Evolutionary conservation across 2,888 invertebrate species (phyloP).

Genomic region (Reticulitermes lucifugus): DNA sequence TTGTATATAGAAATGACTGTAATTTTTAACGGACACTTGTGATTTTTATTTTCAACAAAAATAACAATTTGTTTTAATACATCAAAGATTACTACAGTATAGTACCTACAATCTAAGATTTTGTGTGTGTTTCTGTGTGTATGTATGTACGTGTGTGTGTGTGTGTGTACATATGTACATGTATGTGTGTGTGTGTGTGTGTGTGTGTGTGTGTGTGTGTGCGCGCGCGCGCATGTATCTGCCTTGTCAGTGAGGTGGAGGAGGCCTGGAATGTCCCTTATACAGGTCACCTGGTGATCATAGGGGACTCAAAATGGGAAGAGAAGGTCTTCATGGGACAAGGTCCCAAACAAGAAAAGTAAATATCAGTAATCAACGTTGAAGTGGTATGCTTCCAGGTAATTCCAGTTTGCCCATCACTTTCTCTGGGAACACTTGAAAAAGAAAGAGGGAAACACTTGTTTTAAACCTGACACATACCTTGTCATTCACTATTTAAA

Average conservation of each 20-base stretch:
- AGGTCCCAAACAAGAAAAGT: conserved; percentile 33
- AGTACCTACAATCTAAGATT: conserved; percentile 41
- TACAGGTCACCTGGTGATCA: not conserved
- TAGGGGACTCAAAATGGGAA: not conserved
- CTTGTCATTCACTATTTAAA: conserved; percentile 32
- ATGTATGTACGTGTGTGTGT: not conserved
- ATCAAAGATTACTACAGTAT: conserved; percentile 50
- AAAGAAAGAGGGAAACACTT: conserved; percentile 17
- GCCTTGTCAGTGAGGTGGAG: conserved; percentile 36
- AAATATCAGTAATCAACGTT: conserved; percentile 32
- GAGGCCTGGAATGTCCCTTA: conserved; percentile 1
- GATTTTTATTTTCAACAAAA: conserved; percentile 66
- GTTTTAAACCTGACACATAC: conserved; percentile 19
- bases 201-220: no score
- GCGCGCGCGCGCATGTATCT: not conserved
- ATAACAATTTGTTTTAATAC: conserved; percentile 59
- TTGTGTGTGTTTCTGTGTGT: conserved; percentile 6
- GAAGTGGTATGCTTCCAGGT: conserved; percentile 38
- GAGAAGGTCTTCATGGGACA: conserved; percentile 14
- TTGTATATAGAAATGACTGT: not conserved
- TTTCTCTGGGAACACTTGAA: conserved; percentile 35
- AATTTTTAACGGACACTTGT: conserved; percentile 53
- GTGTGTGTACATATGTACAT: no score
- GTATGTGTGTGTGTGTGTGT: no score
- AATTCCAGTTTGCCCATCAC: not conserved